A percentile compares a stretch with the other conserved stretches of the same genome.
Evolutionary conservation across 2,113 vertebrate species (phyloP).

Genomic region (Siphamia tubifer): DNA sequence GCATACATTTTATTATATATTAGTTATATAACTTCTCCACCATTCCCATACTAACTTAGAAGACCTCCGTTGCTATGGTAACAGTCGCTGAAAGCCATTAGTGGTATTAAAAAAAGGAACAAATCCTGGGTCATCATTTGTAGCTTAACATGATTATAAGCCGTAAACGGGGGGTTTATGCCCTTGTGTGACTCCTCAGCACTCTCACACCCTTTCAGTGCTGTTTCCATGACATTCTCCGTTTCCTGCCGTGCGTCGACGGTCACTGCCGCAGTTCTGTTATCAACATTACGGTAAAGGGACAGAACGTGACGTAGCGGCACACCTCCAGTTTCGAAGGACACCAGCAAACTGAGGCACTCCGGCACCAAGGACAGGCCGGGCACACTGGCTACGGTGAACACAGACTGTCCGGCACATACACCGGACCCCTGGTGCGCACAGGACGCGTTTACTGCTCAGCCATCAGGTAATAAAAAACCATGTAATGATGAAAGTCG

Average conservation of each 20-base stretch:
- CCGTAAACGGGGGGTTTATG: too few relatives aligned
- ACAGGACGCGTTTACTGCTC: neutral
- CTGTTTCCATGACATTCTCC: too few relatives aligned
- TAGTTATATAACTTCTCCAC: too few relatives aligned
- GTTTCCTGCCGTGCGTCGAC: neutral
- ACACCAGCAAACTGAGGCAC: slow-evolving; percentile 47
- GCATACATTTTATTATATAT: too few relatives aligned
- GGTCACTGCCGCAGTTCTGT: slow-evolving; percentile 10
- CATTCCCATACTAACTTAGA: too few relatives aligned
- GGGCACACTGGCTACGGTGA: slow-evolving; percentile 12
- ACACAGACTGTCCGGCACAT: neutral
- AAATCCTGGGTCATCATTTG: too few relatives aligned
- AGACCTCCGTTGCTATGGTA: too few relatives aligned
- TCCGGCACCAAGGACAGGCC: slow-evolving; percentile 49
- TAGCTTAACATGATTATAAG: too few relatives aligned
- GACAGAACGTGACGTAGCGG: slow-evolving; percentile 39
- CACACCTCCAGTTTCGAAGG: slow-evolving; percentile 69
- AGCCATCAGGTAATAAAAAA: slow-evolving; percentile 7
- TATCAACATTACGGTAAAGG: slow-evolving; percentile 69
- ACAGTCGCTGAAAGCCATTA: too few relatives aligned
- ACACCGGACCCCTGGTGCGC: neutral
- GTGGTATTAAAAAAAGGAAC: too few relatives aligned
- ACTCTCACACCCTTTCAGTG: too few relatives aligned
- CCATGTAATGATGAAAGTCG: neutral
- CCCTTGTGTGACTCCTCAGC: too few relatives aligned